A percentile compares a stretch with the other conserved stretches of the same genome.
Evolutionary conservation across 2,113 vertebrate species (phyloP).

Genomic region (Ictalurus furcatus): DNA sequence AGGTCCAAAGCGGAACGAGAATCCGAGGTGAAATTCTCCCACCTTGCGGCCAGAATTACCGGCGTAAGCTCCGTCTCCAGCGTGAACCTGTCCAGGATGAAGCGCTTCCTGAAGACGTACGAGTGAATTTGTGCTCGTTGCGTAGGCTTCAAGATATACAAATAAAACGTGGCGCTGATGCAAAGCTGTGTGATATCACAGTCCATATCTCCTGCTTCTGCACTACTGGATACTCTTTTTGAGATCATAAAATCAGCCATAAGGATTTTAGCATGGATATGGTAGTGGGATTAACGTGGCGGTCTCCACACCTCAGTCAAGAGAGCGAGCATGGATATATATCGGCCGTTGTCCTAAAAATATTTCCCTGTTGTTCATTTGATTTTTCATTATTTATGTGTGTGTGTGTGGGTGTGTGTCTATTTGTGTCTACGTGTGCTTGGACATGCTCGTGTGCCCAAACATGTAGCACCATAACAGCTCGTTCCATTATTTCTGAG

Average conservation of each 20-base stretch:
- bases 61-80: neutral
- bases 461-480: constrained; percentile 35
- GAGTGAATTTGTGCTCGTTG: neutral
- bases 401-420: neutral
- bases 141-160: neutral
- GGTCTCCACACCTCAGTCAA: neutral
- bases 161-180: neutral
- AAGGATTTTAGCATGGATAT: neutral
- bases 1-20: neutral
- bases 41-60: neutral
- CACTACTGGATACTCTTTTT: neutral
- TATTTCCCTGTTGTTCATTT: neutral
- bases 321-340: neutral
- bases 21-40: neutral
- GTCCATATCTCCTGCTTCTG: neutral
- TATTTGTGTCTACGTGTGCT: constrained; percentile 3
- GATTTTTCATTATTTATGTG: neutral
- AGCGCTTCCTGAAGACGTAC: no score
- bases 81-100: neutral
- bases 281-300: neutral
- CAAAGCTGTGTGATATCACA: neutral
- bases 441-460: constrained; percentile 6
- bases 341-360: neutral
- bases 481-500: constrained; percentile 22
- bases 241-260: neutral